Base-by-base conservation (phyloP, 2,113 vertebrate genomes). In the Xenopus borealis region DNA sequence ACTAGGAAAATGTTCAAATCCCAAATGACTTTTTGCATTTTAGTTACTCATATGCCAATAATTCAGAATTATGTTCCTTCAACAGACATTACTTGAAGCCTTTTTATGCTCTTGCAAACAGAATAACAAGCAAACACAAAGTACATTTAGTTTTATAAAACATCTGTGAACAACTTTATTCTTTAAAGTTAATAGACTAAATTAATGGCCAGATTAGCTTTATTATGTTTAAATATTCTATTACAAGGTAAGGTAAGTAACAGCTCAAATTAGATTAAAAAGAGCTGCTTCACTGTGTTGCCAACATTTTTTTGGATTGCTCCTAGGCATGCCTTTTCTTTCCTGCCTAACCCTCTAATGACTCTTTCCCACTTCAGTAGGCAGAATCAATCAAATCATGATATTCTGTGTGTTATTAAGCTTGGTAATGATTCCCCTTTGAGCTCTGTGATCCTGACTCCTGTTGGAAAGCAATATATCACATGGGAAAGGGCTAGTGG, bases 321-420 rank as follows among this genome's bases (percentile, higher is more conserved):
- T 8, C 69, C 81, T 73, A 79, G 12, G 44, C 9, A 3, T 59
- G 61, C 14, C 69, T 2, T 10, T 3, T 62, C 45, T 57, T 14
- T 5, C 73, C 78, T 71, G 0, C 0, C 59, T 18, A 74, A 62
- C 72, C 75, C 75, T 66, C 3, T 23, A 52, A 53, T 75, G 69
- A 45, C 71, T 0, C 64, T 76, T 80, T 78, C 70, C 78, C 65
- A 59, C 47, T n/a, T 66, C 85, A 80, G 85, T 91, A 87, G 85
- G 82, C 81, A 83, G 85, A 89, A 90, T 93, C 91, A 81, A 81
- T 94, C 93, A 90, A 79, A 82, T 76, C 71, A 82, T 78, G 83
- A 86, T 83, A 86, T 89, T 89, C 86, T 27, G 17, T 84, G 82
- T 82, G 72, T 88, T 87, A 81, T 86, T 88, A 88, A 89, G 89